Evolutionary conservation across 2,888 invertebrate genomes (phyloP).

Genomic region (Sceliomorpha sp.): DNA sequence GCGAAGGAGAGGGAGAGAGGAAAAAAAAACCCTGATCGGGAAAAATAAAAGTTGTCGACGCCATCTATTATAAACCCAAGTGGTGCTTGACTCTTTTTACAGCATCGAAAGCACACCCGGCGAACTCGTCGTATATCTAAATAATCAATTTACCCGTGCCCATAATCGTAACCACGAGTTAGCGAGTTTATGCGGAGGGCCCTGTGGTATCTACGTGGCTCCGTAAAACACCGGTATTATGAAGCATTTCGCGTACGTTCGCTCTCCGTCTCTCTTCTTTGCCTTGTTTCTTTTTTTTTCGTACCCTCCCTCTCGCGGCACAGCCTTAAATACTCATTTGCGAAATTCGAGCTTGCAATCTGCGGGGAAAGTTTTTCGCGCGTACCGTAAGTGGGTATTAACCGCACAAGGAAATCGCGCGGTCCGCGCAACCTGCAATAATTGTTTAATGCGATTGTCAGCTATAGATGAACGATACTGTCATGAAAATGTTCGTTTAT

Average conservation of each 20-base stretch:
- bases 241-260: conserved; percentile 60
- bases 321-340: too few species aligned
- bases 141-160: conserved; percentile 77
- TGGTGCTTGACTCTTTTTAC: conserved; percentile 75
- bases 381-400: too few species aligned
- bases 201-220: conserved; percentile 68
- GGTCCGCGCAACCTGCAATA: too few species aligned
- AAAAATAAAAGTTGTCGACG: conserved; percentile 28
- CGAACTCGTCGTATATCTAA: conserved; percentile 75
- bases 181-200: conserved; percentile 69
- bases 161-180: conserved; percentile 78
- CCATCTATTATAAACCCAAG: conserved; percentile 64
- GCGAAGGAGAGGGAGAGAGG: not conserved
- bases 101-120: conserved; percentile 68
- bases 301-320: too few species aligned
- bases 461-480: too few species aligned
- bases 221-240: conserved; percentile 70
- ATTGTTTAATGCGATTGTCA: too few species aligned
- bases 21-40: too few species aligned
- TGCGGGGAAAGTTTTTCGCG: too few species aligned
- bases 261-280: conserved; percentile 30
- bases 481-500: too few species aligned
- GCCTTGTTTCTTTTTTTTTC: conserved; percentile 18
- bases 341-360: too few species aligned
- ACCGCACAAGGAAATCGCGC: too few species aligned